phyloP scores from a whole-genome alignment of 2,797 vertebrate genomes.

The Pagetopsis macropterus region DNA sequence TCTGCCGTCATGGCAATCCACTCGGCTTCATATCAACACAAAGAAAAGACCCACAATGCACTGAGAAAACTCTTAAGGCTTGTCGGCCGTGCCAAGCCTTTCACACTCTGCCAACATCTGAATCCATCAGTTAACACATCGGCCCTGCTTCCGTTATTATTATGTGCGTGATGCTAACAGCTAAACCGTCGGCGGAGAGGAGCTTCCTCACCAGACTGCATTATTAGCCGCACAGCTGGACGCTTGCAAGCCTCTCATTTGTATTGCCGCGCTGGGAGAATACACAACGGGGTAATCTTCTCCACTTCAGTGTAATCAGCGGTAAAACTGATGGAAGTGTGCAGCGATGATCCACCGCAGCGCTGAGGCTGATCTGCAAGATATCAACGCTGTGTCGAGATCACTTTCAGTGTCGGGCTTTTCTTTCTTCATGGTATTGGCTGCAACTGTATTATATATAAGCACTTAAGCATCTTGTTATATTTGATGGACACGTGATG shows the following conservation, averaged over 20 bases:
- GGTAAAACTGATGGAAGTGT: constrained; percentile 66
- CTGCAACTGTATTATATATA: no score
- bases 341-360: constrained; percentile 44
- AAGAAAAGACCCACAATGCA: constrained; percentile 58
- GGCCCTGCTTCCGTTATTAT: constrained; percentile 50
- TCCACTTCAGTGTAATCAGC: constrained; percentile 75
- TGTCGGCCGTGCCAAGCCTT: constrained; percentile 53
- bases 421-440: no score
- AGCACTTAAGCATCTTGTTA: no score
- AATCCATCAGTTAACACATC: constrained; percentile 65
- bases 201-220: constrained; percentile 73
- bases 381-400: constrained; percentile 20
- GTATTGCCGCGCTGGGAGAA: constrained; percentile 62
- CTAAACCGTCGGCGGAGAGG: constrained; percentile 70
- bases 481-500: no score
- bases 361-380: constrained; percentile 43
- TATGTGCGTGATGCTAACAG: constrained; percentile 61
- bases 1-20: constrained; percentile 63
- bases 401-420: background rate
- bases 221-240: constrained; percentile 78
- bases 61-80: constrained; percentile 59
- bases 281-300: constrained; percentile 74
- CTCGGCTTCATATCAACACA: constrained; percentile 58
- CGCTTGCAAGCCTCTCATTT: constrained; percentile 71
- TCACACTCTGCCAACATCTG: constrained; percentile 57